phyloP scores from a whole-genome alignment of 1,140 invertebrate species.

The Oncopodura yosiiana region DNA sequence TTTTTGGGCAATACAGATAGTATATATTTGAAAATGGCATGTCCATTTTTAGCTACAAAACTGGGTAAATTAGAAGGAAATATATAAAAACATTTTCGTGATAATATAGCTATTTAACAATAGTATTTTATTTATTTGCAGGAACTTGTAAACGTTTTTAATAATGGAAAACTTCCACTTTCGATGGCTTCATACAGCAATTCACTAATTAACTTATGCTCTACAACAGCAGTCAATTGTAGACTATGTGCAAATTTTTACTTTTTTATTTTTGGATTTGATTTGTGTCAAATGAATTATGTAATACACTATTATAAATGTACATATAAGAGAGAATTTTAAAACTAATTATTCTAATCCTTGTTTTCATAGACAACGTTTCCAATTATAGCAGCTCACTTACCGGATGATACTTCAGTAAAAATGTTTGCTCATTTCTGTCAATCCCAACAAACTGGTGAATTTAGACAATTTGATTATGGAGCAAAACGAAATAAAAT shows the following conservation, averaged over 20 bases:
- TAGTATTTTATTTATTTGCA: background rate
- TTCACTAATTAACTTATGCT: background rate
- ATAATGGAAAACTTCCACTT: too few species aligned
- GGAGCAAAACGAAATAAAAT: too few species aligned
- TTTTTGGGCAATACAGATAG: conserved; percentile 49
- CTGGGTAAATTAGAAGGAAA: conserved; percentile 37
- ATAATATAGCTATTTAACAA: background rate
- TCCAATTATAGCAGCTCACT: background rate
- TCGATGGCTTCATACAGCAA: background rate
- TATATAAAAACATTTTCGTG: background rate
- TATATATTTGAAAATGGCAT: too few species aligned
- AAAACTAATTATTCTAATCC: background rate
- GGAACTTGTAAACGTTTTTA: background rate
- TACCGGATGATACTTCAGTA: background rate
- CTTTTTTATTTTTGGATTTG: conserved; percentile 4
- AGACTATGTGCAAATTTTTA: background rate
- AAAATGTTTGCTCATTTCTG: background rate
- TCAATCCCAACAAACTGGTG: background rate
- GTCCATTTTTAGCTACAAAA: conserved; percentile 37
- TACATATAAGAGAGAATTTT: background rate
- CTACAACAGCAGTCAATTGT: background rate
- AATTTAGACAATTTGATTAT: conserved; percentile 1
- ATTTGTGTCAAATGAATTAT: background rate
- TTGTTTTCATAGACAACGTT: background rate
- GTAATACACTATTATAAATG: background rate